Conservation (phyloP, 1,140 invertebrate species). For the Nautilus pompilius region DNA sequence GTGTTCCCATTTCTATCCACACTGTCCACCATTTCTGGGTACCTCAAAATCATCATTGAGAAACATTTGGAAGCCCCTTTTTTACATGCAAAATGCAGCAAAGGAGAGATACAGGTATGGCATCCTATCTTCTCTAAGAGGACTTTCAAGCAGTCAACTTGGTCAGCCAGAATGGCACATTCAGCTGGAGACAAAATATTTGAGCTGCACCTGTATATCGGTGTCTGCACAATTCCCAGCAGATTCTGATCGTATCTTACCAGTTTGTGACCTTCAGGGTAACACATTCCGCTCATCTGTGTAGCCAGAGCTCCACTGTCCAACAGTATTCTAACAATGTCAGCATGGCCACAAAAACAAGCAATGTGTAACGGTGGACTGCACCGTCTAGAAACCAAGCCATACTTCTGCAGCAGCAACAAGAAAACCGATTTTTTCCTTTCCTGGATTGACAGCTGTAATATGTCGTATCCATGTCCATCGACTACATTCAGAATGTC, state of each 20-base stretch:
- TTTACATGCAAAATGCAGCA: slow-evolving; percentile 41
- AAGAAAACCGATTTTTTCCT: slow-evolving; percentile 23
- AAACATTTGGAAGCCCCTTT: slow-evolving; percentile 38
- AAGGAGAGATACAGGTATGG: slow-evolving; percentile 9
- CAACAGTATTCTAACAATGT: slow-evolving; percentile 34
- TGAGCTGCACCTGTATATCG: slow-evolving; percentile 25
- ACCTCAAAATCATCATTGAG: slow-evolving; percentile 29
- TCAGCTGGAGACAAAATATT: slow-evolving; percentile 22
- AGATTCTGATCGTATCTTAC: slow-evolving; percentile 14
- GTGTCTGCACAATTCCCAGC: slow-evolving; percentile 31
- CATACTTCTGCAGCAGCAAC: slow-evolving; percentile 22
- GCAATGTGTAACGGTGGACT: slow-evolving; percentile 44
- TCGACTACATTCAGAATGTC: slow-evolving; percentile 30
- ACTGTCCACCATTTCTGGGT: slow-evolving; percentile 34
- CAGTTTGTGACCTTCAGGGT: slow-evolving; percentile 35
- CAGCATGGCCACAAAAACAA: slow-evolving; percentile 28
- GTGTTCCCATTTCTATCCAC: slow-evolving; percentile 36
- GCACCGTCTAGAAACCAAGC: slow-evolving; percentile 22
- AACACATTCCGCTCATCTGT: slow-evolving; percentile 37
- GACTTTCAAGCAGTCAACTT: slow-evolving; percentile 32
- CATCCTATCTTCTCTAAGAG: slow-evolving; percentile 16
- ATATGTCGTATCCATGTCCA: slow-evolving; percentile 29
- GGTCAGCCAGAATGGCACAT: slow-evolving; percentile 32
- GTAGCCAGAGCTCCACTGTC: slow-evolving; percentile 21
- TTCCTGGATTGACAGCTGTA: slow-evolving; percentile 32